Evolutionary conservation across 2,888 invertebrate genomes (phyloP), one percentile per base, ranked within the genome.

Genomic region (Eumacrocentrus americanus): DNA sequence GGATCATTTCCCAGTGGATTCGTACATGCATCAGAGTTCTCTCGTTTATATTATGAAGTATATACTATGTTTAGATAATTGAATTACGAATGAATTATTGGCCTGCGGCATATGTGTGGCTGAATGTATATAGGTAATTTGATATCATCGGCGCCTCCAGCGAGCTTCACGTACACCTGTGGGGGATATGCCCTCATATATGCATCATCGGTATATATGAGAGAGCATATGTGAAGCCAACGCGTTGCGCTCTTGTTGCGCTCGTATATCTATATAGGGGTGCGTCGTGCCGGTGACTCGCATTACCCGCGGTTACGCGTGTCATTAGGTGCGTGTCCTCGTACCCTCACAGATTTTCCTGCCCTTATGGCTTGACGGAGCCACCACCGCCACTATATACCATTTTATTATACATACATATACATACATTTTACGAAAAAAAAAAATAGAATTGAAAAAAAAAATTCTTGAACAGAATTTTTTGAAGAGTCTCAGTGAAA

Each of bases 1-100:
- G 22, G 6, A 22, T 44, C 20, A 20, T 18, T 6, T 9, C n/a
- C n/a, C 20, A 3, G 44, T 2, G 22, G 22, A 44, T 20, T 20
- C n/a, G 2, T 20, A 2, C n/a, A 22, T 42, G 18, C 23, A 46
- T 29, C 29, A 29, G 9, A 29, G 29, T 29, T 9, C 29, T 29
- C n/a, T 4, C 7, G 23, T 25, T 9, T 22, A 42, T n/a, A 46
- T 25, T 12, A 46, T 12, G 23, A 35, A 50, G 61, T 62, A 59
- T 64, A 68, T 70, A 67, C 73, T 74, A 74, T n/a, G n/a, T 77
- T 75, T 72, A 74, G 72, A 76, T 76, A 77, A 78, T 73, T 73
- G 76, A 77, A 77, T 78, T 74, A 74, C 72, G 67, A 72, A 73
- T 75, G 77, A 77, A 75, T 77, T 76, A 77, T 76, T 72, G 73